Evolutionary conservation across 2,888 invertebrate species (phyloP).

Genomic region (Oxycera nigricornis): DNA sequence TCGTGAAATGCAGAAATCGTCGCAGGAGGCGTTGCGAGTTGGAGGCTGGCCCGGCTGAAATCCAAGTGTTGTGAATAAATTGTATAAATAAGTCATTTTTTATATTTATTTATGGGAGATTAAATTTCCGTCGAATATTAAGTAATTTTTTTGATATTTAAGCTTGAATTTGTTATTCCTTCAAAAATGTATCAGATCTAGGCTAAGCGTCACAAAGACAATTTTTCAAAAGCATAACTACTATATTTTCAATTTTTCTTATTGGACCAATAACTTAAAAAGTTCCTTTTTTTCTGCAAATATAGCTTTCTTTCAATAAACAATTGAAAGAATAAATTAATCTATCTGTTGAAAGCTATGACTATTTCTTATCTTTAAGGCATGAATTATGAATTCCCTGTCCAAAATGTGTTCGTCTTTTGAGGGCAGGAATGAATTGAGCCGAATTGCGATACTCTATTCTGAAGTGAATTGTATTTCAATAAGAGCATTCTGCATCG

Average conservation of each 20-base stretch:
- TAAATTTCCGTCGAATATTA: not conserved
- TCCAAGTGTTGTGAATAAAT: not conserved
- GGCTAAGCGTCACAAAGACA: not conserved
- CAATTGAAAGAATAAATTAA: not conserved
- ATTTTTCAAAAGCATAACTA: not conserved
- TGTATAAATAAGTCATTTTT: not conserved
- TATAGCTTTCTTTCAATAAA: not conserved
- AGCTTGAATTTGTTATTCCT: not conserved
- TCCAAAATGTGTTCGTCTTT: not conserved
- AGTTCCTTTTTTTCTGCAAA: not conserved
- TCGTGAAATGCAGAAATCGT: constrained; percentile 38
- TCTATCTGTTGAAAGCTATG: not conserved
- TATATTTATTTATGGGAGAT: not conserved
- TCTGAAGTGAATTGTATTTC: not conserved
- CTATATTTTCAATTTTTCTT: no score
- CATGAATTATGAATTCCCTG: not conserved
- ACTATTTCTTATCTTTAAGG: not conserved
- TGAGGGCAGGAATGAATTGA: not conserved
- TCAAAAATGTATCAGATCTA: not conserved
- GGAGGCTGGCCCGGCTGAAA: not conserved
- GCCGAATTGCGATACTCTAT: not conserved
- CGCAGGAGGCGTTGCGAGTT: not conserved
- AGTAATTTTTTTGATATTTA: not conserved
- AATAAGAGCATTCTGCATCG: not conserved
- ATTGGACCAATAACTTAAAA: not conserved